Base-by-base conservation (phyloP, 23 tunicate genomes). In the Ascidia mentula region DNA sequence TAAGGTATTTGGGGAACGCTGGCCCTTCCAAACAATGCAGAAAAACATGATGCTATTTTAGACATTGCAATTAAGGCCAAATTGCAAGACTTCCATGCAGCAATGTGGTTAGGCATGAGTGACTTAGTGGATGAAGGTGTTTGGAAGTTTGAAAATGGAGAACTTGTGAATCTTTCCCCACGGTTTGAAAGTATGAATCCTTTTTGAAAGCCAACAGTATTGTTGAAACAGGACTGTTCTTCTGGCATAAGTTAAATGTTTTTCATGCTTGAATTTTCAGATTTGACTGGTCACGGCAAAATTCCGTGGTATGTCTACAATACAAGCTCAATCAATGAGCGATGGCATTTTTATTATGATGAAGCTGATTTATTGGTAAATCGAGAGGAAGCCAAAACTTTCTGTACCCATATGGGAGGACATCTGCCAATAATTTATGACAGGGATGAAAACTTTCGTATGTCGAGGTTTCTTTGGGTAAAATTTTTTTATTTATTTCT, bases 271-370 rank as follows among this genome's bases (percentile, higher is more conserved):
- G 1, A 5, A 9, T 36, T 35, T 22, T 36, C 0, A 85, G 89
- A 85, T 78, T 60, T 85, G 36, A 85, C 89, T 8, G 38, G 1
- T 35, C 40, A 69, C 32, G 81, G 76, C 18, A 81, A 69, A 18
- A 40, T 81, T 53, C 82, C 86, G 20, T n/a, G 18, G 38, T 79
- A 75, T 33, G 74, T 53, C 36, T 28, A 6, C 36, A 88, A 88
- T 69, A 65, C 78, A 30, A 88, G 86, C 26, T 69, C 79, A 7
- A 46, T 35, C 17, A 80, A 82, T 28, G 80, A 77, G 9, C 24
- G 82, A 31, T 88, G 93, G 93, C 80, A 84, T 77, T 70, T 88
- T 34, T 88, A 82, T 36, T 82, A 40, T 18, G 72, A 73, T 35
- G 32, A 59, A 40, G 77, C 40, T 2, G 6, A 38, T 40, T 13